Evolutionary conservation across 2,113 vertebrate species (phyloP).

Genomic region (Brachyistius frenatus): DNA sequence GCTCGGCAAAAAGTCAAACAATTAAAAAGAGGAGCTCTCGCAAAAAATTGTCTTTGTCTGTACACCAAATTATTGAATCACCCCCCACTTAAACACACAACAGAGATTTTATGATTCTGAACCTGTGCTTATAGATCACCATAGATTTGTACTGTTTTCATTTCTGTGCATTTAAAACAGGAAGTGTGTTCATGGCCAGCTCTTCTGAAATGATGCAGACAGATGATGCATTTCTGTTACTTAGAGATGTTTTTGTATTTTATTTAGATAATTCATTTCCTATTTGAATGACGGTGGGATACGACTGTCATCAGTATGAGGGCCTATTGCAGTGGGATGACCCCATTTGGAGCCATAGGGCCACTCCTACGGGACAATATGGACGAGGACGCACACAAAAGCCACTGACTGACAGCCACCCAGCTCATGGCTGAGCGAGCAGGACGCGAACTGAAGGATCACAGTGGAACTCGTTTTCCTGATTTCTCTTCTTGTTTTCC

Average conservation of each 20-base stretch:
- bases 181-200: constrained; percentile 81
- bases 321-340: constrained; percentile 67
- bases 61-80: constrained; percentile 59
- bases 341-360: constrained; percentile 86
- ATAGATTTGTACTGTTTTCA: constrained; percentile 38
- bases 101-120: constrained; percentile 23
- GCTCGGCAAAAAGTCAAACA: constrained; percentile 63
- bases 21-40: constrained; percentile 46
- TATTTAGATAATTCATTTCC: constrained; percentile 83
- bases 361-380: constrained; percentile 86
- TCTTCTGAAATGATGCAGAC: constrained; percentile 80
- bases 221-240: constrained; percentile 84
- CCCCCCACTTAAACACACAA: constrained; percentile 40
- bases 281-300: constrained; percentile 70
- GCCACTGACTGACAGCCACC: constrained; percentile 85
- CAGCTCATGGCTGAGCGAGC: constrained; percentile 78
- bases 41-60: constrained; percentile 48
- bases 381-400: constrained; percentile 80
- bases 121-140: not conserved
- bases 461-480: constrained; percentile 12
- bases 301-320: constrained; percentile 84
- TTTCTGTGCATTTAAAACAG: constrained; percentile 28
- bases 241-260: constrained; percentile 88
- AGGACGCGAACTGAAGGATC: not conserved
- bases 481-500: constrained; percentile 6